Base-by-base conservation (phyloP, 2,113 vertebrate species). In the Mirounga angustirostris region DNA sequence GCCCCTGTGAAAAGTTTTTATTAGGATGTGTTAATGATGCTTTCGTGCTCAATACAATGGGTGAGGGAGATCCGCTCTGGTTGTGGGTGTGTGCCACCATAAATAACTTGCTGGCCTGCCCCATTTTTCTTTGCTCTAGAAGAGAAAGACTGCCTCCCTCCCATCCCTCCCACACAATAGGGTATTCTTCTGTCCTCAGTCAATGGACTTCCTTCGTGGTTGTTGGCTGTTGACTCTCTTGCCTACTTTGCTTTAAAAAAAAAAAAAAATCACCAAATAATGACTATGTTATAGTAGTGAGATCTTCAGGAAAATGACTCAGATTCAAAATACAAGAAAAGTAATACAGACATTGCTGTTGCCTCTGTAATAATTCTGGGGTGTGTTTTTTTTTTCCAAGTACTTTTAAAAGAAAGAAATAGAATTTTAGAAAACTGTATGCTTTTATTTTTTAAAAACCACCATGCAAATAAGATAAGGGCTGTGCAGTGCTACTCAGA, bases 1-100 rank as follows among this genome's bases (percentile, higher is more conserved):
- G 93, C 78, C 65, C 96, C 73, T 59, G 97, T 96, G 93, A 95
- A 96, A 93, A 96, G 85, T 73, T 97, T 98, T 96, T 96, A 28
- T 94, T 82, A 94, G 84, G 52, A 80, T n/a, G 22, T 86, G 22
- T 93, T 97, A 97, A 93, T 80, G 91, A 92, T 94, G 52, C 65
- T 91, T 46, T 71, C 50, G 22, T 50, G 52, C 61, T 76, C n/a
- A 56, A 0, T 13, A 26, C 71, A 81, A 15, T 1, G 24, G 93
- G 40, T 13, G 50, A 71, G 94, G 93, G 78, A 89, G 95, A 28
- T 63, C 73, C 1, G 0, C 84, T 74, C 14, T 91, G 22, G 56
- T 92, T 61, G 67, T 89, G 90, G 24, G 10, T n/a, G 10, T 90
- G 59, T 89, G 24, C 50, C 26, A 36, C 85, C 33, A 0, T 91